These are phyloP conservation scores for Coenonympha arcania DNA, from an alignment of 2,888 invertebrate species.

Conservation along the genomic window DNA sequence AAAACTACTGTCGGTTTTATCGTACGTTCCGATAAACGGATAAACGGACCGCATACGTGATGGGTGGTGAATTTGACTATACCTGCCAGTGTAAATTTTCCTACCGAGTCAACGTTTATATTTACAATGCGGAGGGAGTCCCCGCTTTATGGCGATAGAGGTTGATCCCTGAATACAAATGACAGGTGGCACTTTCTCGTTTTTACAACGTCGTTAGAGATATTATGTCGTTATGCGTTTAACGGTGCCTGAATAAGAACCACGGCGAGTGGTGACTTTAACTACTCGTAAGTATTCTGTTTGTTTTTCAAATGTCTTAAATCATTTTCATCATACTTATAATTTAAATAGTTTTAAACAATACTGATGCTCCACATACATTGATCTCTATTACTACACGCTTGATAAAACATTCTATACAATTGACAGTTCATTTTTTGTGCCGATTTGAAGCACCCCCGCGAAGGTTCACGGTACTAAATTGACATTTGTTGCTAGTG, in stretches of 20 bases:
- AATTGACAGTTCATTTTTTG: no score
- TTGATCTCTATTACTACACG: no score
- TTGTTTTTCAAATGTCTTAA: background rate
- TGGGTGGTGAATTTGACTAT: background rate
- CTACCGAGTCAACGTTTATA: conserved; percentile 10
- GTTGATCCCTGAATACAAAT: conserved; percentile 58
- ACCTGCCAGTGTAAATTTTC: conserved; percentile 20
- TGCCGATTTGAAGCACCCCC: no score
- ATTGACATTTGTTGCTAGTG: no score
- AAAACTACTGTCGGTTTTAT: background rate
- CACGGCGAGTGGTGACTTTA: background rate
- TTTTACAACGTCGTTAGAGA: conserved; percentile 48
- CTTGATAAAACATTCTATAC: no score
- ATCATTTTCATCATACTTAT: no score
- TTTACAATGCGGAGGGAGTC: conserved; percentile 56
- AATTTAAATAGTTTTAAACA: no score
- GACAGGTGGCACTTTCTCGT: conserved; percentile 50
- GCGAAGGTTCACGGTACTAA: no score
- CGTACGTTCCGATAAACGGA: background rate
- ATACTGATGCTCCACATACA: no score
- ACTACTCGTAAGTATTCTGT: background rate
- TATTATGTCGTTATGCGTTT: conserved; percentile 35
- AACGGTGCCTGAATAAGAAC: conserved; percentile 31
- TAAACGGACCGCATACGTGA: background rate
- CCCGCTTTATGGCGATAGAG: conserved; percentile 51